Conservation (phyloP, 2,113 vertebrate genomes). For the Athene cunicularia region DNA sequence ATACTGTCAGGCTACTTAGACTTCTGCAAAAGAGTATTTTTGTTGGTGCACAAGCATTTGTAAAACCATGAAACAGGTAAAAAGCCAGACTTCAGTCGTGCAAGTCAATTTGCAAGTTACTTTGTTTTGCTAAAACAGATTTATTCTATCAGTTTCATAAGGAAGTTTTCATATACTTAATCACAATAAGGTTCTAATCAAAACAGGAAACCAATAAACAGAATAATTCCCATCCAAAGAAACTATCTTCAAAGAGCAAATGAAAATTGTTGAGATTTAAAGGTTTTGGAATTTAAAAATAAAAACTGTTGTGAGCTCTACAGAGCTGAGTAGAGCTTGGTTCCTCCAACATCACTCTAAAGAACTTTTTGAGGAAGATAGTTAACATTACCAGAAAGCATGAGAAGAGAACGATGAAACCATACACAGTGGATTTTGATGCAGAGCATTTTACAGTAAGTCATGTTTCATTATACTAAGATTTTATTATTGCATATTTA, state of each 20-base stretch:
- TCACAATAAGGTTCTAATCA: neutral
- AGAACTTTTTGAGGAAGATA: neutral
- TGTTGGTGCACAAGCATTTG: neutral
- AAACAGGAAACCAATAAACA: neutral
- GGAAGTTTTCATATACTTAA: neutral
- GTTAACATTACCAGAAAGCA: neutral
- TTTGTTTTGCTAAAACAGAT: neutral
- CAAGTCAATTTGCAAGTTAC: neutral
- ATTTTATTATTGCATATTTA: neutral
- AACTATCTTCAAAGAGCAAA: neutral
- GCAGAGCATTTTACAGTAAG: neutral
- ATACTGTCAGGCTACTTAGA: no score
- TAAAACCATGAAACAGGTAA: neutral
- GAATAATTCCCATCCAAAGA: neutral
- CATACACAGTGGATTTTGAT: neutral
- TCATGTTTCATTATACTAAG: neutral
- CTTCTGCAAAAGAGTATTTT: neutral
- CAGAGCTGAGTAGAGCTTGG: neutral
- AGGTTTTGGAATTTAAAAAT: neutral
- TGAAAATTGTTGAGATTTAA: neutral
- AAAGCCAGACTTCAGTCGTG: neutral
- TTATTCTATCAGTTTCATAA: neutral
- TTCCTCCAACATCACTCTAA: neutral
- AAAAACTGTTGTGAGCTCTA: neutral
- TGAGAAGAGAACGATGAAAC: neutral